Evolutionary conservation across 64 coral and sea anemone genomes (phyloP).

Genomic region (Pocillopora damicornis): DNA sequence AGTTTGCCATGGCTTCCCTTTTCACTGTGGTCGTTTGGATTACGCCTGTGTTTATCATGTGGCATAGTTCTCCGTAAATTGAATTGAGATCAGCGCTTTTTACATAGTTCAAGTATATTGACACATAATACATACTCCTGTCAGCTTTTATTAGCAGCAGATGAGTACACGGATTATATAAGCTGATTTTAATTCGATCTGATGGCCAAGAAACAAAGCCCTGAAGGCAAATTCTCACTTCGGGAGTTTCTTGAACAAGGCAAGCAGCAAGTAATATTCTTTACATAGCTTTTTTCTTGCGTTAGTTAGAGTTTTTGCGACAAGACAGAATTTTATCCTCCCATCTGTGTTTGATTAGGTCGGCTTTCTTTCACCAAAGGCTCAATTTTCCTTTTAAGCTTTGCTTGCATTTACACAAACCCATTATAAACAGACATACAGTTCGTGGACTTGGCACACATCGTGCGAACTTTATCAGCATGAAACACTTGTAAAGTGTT

Average conservation of each 20-base stretch:
- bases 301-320: background rate
- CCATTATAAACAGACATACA: slow-evolving; percentile 35
- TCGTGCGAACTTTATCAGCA: background rate
- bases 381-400: slow-evolving; percentile 59
- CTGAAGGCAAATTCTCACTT: background rate
- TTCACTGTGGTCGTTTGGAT: slow-evolving; percentile 15
- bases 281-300: background rate
- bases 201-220: slow-evolving; percentile 41
- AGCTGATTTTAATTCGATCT: slow-evolving; percentile 76
- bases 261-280: background rate
- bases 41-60: slow-evolving; percentile 35
- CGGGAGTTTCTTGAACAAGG: background rate
- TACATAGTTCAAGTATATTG: slow-evolving; percentile 92
- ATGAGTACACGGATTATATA: slow-evolving; percentile 98
- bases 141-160: slow-evolving; percentile 95
- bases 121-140: slow-evolving; percentile 92
- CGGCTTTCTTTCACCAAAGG: slow-evolving; percentile 41
- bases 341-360: slow-evolving; percentile 54
- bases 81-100: slow-evolving; percentile 80
- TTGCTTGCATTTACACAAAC: slow-evolving; percentile 55
- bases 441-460: slow-evolving; percentile 5
- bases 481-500: slow-evolving; percentile 8
- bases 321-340: background rate
- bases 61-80: slow-evolving; percentile 70
- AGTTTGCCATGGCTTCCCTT: slow-evolving; percentile 31